phyloP scores from a whole-genome alignment of 2,113 vertebrate genomes.

The Prunella himalayana region DNA sequence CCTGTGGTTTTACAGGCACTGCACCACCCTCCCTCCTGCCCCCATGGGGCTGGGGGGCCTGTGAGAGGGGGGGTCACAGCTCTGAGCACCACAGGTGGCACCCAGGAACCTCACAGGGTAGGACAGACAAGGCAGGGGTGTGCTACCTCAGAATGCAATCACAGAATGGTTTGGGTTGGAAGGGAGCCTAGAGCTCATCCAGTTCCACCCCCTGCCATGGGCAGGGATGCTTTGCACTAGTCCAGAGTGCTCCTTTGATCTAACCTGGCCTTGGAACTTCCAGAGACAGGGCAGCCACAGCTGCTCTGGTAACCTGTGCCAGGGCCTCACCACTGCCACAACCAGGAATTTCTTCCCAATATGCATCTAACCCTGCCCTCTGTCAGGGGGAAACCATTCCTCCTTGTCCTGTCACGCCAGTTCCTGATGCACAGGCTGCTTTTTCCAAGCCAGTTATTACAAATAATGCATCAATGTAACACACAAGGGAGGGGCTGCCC shows the following conservation, averaged over 20 bases:
- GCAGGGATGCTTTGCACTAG: neutral
- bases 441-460: neutral
- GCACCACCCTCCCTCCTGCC: neutral
- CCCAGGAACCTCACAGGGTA: neutral
- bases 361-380: neutral
- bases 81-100: neutral
- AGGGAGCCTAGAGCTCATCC: neutral
- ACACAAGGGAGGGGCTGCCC: neutral
- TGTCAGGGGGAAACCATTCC: neutral
- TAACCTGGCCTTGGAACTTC: neutral
- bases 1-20: neutral
- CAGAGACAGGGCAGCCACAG: neutral
- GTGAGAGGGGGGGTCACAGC: neutral
- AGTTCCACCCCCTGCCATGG: neutral
- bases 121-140: neutral
- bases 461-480: neutral
- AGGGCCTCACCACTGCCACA: neutral
- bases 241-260: neutral
- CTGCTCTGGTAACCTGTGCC: neutral
- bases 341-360: neutral
- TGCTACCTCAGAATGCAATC: neutral
- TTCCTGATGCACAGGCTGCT: neutral
- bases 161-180: neutral
- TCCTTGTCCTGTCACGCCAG: neutral
- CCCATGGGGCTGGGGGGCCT: too few species aligned